These are phyloP conservation scores for Silurus lanzhouensis DNA, from an alignment of 2,797 vertebrate species.

Conservation along the genomic window DNA sequence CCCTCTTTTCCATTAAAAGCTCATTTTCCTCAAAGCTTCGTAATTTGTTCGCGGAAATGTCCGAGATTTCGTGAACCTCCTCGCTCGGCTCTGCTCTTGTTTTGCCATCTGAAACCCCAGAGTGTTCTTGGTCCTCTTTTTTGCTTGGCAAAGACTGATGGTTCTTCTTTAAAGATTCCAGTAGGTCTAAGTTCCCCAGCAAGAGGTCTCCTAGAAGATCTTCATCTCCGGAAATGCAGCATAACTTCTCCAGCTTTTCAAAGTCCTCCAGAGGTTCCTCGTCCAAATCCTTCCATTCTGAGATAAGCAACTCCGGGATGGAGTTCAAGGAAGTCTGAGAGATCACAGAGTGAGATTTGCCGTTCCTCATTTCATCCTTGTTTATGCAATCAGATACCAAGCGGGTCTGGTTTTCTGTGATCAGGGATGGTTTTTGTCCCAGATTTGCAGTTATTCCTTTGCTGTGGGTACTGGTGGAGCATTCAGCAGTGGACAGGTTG, in stretches of 20 bases:
- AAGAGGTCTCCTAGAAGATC: constrained; percentile 75
- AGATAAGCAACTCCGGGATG: constrained; percentile 78
- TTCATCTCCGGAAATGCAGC: constrained; percentile 80
- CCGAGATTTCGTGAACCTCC: constrained; percentile 48
- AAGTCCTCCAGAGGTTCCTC: constrained; percentile 82
- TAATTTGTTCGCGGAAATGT: constrained; percentile 46
- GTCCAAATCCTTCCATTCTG: constrained; percentile 83
- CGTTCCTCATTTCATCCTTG: constrained; percentile 56
- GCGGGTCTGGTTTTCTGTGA: constrained; percentile 56
- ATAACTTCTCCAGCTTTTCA: constrained; percentile 81
- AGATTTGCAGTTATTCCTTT: constrained; percentile 74
- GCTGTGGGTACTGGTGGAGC: constrained; percentile 63
- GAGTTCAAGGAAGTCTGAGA: constrained; percentile 69
- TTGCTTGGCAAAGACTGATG: constrained; percentile 64
- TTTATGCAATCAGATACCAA: constrained; percentile 51
- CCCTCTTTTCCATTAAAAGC: constrained; percentile 59
- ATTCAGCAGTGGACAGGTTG: constrained; percentile 44
- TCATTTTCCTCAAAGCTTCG: constrained; percentile 35
- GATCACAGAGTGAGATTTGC: constrained; percentile 52
- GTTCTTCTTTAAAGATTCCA: constrained; percentile 78
- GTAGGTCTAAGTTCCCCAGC: constrained; percentile 76
- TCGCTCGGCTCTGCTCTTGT: constrained; percentile 56
- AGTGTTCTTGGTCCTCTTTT: constrained; percentile 36
- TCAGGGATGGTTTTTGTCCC: constrained; percentile 60
- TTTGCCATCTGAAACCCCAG: constrained; percentile 49